phyloP scores from a whole-genome alignment of 2,113 vertebrate species.

The Corynorhinus townsendii region DNA sequence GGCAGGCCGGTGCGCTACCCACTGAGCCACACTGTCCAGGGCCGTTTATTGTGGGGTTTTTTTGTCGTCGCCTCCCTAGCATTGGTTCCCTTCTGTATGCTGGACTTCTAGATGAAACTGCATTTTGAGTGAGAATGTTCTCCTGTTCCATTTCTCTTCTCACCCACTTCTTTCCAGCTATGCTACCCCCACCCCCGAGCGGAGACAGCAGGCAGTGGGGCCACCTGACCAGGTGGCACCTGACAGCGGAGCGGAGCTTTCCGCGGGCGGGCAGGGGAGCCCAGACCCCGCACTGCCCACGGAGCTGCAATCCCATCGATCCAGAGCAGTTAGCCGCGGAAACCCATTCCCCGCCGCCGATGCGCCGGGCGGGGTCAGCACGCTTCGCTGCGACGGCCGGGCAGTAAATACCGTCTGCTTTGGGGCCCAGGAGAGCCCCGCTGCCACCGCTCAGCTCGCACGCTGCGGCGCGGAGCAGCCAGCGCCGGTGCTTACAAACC shows the following conservation, averaged over 20 bases:
- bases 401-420: rapidly evolving
- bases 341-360: too few species aligned
- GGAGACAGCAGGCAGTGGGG: rapidly evolving
- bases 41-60: too few species aligned
- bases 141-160: background rate
- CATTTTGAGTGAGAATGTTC: too few species aligned
- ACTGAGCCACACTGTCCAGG: too few species aligned
- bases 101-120: background rate
- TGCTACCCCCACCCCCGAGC: background rate
- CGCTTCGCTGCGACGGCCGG: rapidly evolving
- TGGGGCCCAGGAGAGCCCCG: rapidly evolving
- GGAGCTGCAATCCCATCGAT: rapidly evolving
- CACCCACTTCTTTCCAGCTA: background rate
- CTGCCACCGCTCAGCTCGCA: rapidly evolving
- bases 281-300: rapidly evolving
- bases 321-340: rapidly evolving
- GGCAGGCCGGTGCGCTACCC: too few species aligned
- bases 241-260: rapidly evolving
- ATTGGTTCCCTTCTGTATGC: background rate
- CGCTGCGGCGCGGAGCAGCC: rapidly evolving
- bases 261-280: rapidly evolving
- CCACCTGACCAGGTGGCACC: rapidly evolving
- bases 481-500: rapidly evolving
- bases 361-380: too few species aligned
- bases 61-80: background rate